Conservation (phyloP, 2,888 invertebrate species). For the Pantelozetes paolii region DNA sequence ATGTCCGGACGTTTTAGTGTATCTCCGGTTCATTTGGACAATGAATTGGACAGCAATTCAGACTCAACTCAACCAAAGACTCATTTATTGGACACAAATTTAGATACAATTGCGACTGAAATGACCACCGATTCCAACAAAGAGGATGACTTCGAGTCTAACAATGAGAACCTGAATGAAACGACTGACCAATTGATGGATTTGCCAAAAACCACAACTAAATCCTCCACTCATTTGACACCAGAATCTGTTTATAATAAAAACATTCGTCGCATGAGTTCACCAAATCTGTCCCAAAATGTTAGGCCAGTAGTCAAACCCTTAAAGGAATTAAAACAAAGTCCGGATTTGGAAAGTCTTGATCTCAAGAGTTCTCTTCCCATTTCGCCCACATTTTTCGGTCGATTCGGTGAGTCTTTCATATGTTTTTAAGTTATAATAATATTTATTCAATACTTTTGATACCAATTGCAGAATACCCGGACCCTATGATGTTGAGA, state of each 20-base stretch:
- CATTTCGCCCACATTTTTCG: slow-evolving; percentile 46
- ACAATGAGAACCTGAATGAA: neutral
- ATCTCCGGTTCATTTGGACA: slow-evolving; percentile 38
- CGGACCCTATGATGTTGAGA: slow-evolving; percentile 32
- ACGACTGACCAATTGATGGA: slow-evolving; percentile 30
- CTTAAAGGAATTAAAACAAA: slow-evolving; percentile 44
- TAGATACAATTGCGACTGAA: neutral
- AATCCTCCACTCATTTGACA: neutral
- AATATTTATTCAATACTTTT: too few relatives aligned
- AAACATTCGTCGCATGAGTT: slow-evolving; percentile 46
- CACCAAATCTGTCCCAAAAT: slow-evolving; percentile 44
- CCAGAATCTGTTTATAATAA: slow-evolving; percentile 19
- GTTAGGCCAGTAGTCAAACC: slow-evolving; percentile 37
- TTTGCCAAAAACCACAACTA: slow-evolving; percentile 13
- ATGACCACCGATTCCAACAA: neutral
- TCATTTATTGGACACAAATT: neutral
- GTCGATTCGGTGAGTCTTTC: slow-evolving; percentile 34
- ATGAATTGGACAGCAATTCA: neutral
- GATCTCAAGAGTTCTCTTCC: slow-evolving; percentile 48
- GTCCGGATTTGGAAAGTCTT: slow-evolving; percentile 46
- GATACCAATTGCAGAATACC: slow-evolving; percentile 38
- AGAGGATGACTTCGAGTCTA: neutral
- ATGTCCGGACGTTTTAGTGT: slow-evolving; percentile 43
- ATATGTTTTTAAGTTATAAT: neutral
- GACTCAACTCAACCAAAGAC: neutral